Base-by-base conservation (phyloP, 2,113 vertebrate genomes). In the Oncorhynchus masou region DNA sequence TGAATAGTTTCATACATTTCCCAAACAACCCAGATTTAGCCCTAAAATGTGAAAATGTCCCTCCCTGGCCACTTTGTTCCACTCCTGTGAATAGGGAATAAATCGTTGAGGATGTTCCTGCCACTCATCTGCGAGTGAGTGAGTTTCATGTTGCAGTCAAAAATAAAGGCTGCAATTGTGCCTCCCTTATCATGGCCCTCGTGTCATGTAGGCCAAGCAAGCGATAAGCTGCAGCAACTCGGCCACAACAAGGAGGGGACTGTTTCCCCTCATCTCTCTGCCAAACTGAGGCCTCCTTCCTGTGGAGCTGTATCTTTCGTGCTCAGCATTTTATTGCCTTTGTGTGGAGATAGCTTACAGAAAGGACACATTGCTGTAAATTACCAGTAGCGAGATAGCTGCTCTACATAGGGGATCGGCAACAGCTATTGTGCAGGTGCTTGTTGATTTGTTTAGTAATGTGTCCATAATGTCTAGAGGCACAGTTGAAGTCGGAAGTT, bases 81-180 rank as follows among this genome's bases (percentile, higher is more conserved):
- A 8, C 12, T 68, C 66, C 29, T 34, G 66, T 39, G 66, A 20
- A 27, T 19, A 19, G 29, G 66, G 25, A 15, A 11, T 81, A 71
- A 85, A 78, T 79, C 48, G 78, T 68, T 57, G 83, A 88, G 85
- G 81, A 87, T 84, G 82, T 87, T 22, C 70, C 82, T 81, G 87
- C 77, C 85, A 85, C 72, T 85, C 85, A 88, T 83, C 74, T n/a
- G 19, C 68, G 78, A 51, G 71, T 70, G 75, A 76, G 69, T 24
- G 65, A 57, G 80, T 79, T 75, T 88, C 82, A 81, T 76, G 75
- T 87, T 87, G 81, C 87, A 78, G 68, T 9, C 48, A 19, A 64
- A 77, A 75, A 88, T 79, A 88, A 87, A 85, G 82, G 62, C 75
- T n/a, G 75, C 69, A 11, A 75, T 84, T 88, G 85, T 88, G 75